Conservation (phyloP, 2,113 vertebrate species). For the Ranitomeya imitator region DNA sequence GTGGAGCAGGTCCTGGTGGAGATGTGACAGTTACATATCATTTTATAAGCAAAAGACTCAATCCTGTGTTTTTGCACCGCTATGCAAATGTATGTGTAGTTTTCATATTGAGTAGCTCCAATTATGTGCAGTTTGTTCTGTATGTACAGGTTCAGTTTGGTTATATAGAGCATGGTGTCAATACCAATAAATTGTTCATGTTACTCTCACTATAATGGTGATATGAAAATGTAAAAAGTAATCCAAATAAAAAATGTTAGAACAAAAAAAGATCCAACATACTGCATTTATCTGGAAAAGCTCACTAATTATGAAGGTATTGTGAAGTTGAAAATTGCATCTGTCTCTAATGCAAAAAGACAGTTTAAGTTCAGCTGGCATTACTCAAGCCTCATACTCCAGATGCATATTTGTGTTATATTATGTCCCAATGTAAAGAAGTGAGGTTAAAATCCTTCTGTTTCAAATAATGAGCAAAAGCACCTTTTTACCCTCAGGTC, state of each 20-base stretch:
- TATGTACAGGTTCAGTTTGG: neutral
- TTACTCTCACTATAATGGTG: neutral
- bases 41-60: too few relatives aligned
- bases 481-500: slow-evolving; percentile 96
- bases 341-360: slow-evolving; percentile 55
- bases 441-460: slow-evolving; percentile 75
- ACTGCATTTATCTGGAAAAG: neutral
- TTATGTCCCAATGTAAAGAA: slow-evolving; percentile 75
- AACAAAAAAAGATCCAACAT: neutral
- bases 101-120: too few relatives aligned
- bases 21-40: too few relatives aligned
- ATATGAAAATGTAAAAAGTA: neutral
- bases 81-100: too few relatives aligned
- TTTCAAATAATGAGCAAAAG: slow-evolving; percentile 99
- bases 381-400: slow-evolving; percentile 63
- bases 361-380: slow-evolving; percentile 60
- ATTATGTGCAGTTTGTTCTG: neutral
- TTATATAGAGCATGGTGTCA: neutral
- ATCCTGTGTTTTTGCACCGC: too few relatives aligned
- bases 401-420: slow-evolving; percentile 68
- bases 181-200: neutral
- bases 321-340: neutral
- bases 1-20: too few relatives aligned
- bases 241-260: neutral
- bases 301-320: neutral